Evolutionary conservation across 2,797 vertebrate species (phyloP).

Genomic region (Phoeniculus purpureus): DNA sequence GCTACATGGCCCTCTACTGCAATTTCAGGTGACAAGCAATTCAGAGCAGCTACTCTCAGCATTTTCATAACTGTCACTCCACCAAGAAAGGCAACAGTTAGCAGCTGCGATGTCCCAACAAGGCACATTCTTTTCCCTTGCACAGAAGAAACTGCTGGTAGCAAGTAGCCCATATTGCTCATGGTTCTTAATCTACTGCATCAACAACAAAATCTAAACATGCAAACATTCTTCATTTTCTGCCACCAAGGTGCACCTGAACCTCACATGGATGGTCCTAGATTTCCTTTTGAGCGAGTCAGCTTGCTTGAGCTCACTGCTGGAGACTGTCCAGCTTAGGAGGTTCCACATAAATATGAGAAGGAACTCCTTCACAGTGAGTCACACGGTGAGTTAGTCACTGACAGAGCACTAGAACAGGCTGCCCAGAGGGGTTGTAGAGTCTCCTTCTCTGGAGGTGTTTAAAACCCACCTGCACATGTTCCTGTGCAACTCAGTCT

Average conservation of each 20-base stretch:
- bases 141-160: neutral
- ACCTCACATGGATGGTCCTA: neutral
- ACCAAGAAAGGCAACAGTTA: neutral
- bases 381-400: too few relatives aligned
- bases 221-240: neutral
- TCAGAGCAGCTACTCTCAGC: neutral
- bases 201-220: neutral
- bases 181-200: neutral
- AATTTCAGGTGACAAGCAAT: neutral
- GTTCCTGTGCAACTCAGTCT: too few relatives aligned
- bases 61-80: neutral
- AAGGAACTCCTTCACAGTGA: too few relatives aligned
- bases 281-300: neutral
- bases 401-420: too few relatives aligned
- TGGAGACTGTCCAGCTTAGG: neutral
- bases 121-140: neutral
- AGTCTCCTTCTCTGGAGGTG: too few relatives aligned
- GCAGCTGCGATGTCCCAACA: neutral
- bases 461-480: too few relatives aligned
- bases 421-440: too few relatives aligned
- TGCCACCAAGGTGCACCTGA: neutral
- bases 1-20: neutral
- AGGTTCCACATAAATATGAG: too few relatives aligned
- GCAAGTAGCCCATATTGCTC: rapidly evolving
- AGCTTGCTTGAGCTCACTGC: neutral